A percentile compares a stretch with the other conserved stretches of the same genome.
Conservation (phyloP, 2,113 vertebrate species). For the Aramus guarauna region DNA sequence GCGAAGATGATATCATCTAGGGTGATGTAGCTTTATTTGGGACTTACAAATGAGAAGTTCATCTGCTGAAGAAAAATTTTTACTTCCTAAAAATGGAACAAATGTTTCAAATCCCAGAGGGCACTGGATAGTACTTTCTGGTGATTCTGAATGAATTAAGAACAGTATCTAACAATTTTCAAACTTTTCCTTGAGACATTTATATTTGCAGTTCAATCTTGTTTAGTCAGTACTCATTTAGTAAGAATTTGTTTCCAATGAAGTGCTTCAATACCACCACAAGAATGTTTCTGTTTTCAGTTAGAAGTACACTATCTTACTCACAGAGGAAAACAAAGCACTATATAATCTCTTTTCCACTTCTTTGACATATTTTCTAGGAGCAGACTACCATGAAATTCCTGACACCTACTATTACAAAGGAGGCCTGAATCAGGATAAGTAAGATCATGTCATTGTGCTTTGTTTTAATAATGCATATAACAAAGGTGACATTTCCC, state of each 20-base stretch:
- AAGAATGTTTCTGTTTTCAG: background rate
- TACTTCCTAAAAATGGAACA: background rate
- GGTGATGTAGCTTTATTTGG: background rate
- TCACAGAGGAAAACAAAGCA: background rate
- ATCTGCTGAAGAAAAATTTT: background rate
- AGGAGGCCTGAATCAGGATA: background rate
- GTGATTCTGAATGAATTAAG: background rate
- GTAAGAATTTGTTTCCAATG: background rate
- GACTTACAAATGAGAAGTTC: background rate
- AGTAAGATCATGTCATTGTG: background rate
- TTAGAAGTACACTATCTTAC: background rate
- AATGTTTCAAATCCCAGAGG: background rate
- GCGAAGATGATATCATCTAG: background rate
- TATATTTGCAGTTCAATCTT: background rate
- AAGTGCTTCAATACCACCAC: background rate
- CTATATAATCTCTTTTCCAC: background rate
- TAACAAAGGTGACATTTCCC: fast-evolving
- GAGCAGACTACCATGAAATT: background rate
- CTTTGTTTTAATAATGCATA: background rate
- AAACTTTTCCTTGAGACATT: background rate
- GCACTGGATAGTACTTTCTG: background rate
- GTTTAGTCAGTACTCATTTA: background rate
- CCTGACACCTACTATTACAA: background rate
- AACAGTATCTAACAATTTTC: background rate
- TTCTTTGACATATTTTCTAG: background rate